These are phyloP conservation scores for Suillia variegata DNA, from an alignment of 2,888 invertebrate genomes.

Conservation along the genomic window DNA sequence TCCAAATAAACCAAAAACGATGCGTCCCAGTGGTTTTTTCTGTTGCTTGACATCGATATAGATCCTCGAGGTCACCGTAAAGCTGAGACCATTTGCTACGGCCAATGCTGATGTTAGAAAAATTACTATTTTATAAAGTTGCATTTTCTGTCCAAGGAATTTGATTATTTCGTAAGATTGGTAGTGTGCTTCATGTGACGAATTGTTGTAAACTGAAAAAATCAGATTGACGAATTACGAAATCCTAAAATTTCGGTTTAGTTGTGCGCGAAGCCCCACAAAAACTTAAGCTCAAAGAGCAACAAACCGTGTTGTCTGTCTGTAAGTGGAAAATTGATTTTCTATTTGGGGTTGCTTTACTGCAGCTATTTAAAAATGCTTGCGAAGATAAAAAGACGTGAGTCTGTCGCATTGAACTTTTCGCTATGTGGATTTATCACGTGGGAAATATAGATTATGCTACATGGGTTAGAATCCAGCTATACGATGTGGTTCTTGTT, in stretches of 20 bases:
- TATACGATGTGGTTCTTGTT: no score
- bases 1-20: conserved; percentile 83
- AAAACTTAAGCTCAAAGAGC: neutral
- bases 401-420: no score
- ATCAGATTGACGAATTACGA: no score
- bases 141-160: conserved; percentile 30
- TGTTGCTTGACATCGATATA: conserved; percentile 81
- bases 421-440: no score
- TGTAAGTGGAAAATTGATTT: no score
- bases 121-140: conserved; percentile 27
- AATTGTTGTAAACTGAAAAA: conserved; percentile 38
- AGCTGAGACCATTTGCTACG: conserved; percentile 42
- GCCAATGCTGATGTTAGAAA: conserved; percentile 25
- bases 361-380: no score
- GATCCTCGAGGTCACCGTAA: conserved; percentile 64
- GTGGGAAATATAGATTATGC: no score
- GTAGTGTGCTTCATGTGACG: conserved; percentile 23
- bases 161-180: neutral
- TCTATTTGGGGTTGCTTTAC: no score
- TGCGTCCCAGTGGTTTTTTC: conserved; percentile 73
- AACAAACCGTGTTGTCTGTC: neutral
- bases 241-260: no score
- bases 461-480: no score
- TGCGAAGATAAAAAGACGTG: no score
- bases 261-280: neutral